A percentile compares a stretch with the other conserved stretches of the same genome.
Evolutionary conservation across 1,140 invertebrate species (phyloP).

Genomic region (Orchestia grillus): DNA sequence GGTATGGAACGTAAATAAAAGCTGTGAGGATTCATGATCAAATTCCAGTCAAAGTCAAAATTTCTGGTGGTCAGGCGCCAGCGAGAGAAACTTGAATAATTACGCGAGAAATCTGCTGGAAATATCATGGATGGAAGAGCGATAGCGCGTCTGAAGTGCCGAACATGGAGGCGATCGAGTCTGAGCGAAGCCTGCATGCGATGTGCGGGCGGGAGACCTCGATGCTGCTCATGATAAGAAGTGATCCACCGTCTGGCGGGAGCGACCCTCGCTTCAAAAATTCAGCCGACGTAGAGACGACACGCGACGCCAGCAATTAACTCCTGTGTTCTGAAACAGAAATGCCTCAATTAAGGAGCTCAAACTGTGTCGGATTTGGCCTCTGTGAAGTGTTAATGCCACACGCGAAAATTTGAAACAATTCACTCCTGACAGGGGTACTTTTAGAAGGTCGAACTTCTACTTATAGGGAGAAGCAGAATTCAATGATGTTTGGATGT

Average conservation of each 20-base stretch:
- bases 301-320: background rate
- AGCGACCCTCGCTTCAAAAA: background rate
- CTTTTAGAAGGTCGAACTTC: background rate
- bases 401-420: background rate
- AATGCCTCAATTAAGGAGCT: background rate
- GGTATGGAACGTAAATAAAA: background rate
- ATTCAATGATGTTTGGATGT: background rate
- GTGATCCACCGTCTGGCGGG: background rate
- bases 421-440: background rate
- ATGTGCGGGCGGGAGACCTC: constrained; percentile 3
- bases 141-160: background rate
- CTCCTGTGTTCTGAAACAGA: background rate
- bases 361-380: background rate
- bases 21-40: background rate
- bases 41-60: background rate
- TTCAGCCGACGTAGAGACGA: background rate
- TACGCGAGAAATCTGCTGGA: background rate
- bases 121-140: background rate
- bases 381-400: background rate
- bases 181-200: background rate
- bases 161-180: background rate
- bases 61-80: background rate
- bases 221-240: background rate
- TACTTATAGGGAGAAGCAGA: background rate
- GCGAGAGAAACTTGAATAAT: background rate